phyloP scores from a whole-genome alignment of 2,113 vertebrate genomes.

The Pristiophorus japonicus region DNA sequence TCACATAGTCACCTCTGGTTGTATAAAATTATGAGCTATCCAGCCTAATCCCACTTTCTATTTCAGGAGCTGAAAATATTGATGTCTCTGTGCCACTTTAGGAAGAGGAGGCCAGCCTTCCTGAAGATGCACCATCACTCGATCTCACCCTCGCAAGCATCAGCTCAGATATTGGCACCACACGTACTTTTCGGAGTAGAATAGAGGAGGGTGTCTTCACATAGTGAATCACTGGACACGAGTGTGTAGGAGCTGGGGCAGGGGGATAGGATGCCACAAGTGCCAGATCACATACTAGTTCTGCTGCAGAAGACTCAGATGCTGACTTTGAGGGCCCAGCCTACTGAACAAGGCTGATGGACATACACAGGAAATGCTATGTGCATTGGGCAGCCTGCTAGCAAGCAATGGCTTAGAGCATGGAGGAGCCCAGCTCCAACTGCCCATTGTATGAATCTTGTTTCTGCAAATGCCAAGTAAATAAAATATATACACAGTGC shows the following conservation, averaged over 20 bases:
- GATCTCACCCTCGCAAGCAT: neutral
- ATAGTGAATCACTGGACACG: too few relatives aligned
- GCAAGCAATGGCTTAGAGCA: neutral
- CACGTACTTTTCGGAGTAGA: too few relatives aligned
- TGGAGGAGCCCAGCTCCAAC: neutral
- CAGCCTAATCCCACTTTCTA: neutral
- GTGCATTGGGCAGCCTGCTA: neutral
- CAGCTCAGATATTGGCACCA: neutral
- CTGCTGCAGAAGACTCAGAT: neutral
- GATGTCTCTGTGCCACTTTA: neutral
- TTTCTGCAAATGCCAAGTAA: neutral
- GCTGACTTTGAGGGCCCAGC: neutral
- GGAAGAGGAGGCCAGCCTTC: neutral
- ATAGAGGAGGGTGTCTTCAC: too few relatives aligned
- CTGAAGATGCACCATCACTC: neutral
- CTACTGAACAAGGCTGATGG: neutral
- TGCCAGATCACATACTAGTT: neutral
- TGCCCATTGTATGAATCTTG: neutral
- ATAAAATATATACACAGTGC: neutral
- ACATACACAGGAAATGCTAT: neutral
- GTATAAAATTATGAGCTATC: neutral
- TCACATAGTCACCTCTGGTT: neutral
- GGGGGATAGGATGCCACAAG: too few relatives aligned
- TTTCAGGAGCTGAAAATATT: neutral
- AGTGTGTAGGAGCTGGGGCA: too few relatives aligned